Percentiles rank a stretch among this genome's conserved stretches.
Conservation (phyloP, 2,888 invertebrate species). For the Epinotia brunnichana region DNA sequence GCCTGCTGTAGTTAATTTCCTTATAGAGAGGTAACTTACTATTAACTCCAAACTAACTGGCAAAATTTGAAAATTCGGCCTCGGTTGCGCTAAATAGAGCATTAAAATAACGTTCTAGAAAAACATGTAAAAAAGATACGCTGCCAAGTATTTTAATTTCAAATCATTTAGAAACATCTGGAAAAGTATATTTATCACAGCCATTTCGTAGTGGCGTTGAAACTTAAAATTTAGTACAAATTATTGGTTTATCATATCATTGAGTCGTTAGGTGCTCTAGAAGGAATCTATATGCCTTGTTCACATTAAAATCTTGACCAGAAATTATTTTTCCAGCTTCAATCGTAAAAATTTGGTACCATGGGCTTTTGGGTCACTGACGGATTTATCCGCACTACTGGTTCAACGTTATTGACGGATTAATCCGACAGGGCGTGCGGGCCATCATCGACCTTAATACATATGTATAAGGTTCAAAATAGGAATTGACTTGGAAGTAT, state of each 20-base stretch:
- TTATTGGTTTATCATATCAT: constrained; percentile 26
- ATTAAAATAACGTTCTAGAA: too few species aligned
- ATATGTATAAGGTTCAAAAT: background rate
- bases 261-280: constrained; percentile 23
- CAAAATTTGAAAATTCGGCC: too few species aligned
- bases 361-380: background rate
- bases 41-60: too few species aligned
- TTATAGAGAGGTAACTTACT: too few species aligned
- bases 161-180: background rate
- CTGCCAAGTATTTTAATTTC: too few species aligned
- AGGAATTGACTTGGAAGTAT: background rate
- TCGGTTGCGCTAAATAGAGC: too few species aligned
- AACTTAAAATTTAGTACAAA: constrained; percentile 31
- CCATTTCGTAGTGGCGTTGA: too few species aligned
- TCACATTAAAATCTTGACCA: constrained; percentile 4
- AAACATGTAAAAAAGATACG: too few species aligned
- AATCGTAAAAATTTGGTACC: background rate
- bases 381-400: background rate
- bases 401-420: too few species aligned
- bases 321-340: background rate
- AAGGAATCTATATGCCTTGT: constrained; percentile 25
- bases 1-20: too few species aligned
- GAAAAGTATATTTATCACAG: background rate
- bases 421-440: too few species aligned
- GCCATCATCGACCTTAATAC: background rate